These are phyloP conservation scores for Syrmaticus mikado DNA, from an alignment of 2,113 vertebrate genomes.

Conservation along the genomic window DNA sequence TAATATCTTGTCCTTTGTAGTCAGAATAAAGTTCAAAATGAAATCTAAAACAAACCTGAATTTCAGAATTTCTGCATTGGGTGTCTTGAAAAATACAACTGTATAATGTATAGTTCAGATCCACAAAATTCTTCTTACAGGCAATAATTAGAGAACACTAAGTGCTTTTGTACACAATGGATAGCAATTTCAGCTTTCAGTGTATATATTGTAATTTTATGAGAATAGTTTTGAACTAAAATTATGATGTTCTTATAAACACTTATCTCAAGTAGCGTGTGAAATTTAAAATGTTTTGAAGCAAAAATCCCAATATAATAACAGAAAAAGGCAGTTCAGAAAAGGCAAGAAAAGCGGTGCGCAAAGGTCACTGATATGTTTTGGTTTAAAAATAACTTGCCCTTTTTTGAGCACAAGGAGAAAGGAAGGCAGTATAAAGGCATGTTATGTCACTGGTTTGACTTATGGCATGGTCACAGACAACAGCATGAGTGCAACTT, in stretches of 20 bases:
- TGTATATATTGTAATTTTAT: neutral
- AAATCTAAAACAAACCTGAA: neutral
- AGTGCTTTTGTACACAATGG: neutral
- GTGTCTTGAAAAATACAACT: neutral
- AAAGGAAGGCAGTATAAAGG: neutral
- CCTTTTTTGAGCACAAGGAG: neutral
- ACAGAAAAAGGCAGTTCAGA: neutral
- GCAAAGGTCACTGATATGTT: neutral
- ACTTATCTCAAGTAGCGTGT: neutral
- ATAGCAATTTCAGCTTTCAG: neutral
- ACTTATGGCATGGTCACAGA: neutral
- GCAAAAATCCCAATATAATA: neutral
- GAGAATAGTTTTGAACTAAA: neutral
- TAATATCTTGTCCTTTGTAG: conserved; percentile 8
- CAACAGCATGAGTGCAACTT: neutral
- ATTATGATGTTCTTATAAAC: neutral
- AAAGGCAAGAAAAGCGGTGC: neutral
- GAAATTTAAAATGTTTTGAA: neutral
- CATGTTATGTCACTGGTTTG: neutral
- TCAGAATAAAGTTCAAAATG: neutral
- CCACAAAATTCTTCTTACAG: neutral
- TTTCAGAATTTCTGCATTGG: neutral
- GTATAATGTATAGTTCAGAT: neutral
- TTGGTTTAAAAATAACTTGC: neutral
- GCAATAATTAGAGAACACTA: neutral